These are phyloP conservation scores for Rhinichthys klamathensis DNA, from an alignment of 2,113 vertebrate genomes.

Conservation along the genomic window DNA sequence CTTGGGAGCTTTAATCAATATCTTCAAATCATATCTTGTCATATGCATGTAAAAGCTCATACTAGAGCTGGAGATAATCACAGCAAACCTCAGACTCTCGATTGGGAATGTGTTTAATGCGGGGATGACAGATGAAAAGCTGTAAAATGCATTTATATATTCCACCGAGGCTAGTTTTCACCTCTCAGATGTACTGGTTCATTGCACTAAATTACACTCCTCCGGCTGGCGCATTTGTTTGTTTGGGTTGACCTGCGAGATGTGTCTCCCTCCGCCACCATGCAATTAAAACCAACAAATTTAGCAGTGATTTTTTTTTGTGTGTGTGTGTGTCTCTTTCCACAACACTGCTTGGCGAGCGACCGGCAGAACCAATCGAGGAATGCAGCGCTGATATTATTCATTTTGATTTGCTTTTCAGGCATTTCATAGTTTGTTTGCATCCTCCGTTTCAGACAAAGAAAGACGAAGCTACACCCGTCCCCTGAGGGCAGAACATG, in stretches of 20 bases:
- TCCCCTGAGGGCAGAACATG: constrained; percentile 21
- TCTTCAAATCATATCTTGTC: neutral
- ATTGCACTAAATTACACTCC: constrained; percentile 11
- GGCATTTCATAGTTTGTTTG: constrained; percentile 24
- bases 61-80: constrained; percentile 15
- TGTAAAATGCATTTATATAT: constrained; percentile 1
- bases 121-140: constrained; percentile 4
- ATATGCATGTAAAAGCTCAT: neutral
- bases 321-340: neutral
- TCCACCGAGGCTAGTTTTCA: neutral
- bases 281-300: constrained; percentile 41
- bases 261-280: neutral
- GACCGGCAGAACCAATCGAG: neutral
- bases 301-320: neutral
- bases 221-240: neutral
- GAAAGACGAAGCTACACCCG: neutral
- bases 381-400: constrained; percentile 10
- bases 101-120: neutral
- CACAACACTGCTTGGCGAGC: neutral
- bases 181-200: neutral
- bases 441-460: constrained; percentile 12
- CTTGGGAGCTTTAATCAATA: neutral
- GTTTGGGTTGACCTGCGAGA: constrained; percentile 32
- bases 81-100: neutral
- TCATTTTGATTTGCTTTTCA: constrained; percentile 20